Conservation (phyloP, 2,888 invertebrate species). For the Leistus spinibarbis region DNA sequence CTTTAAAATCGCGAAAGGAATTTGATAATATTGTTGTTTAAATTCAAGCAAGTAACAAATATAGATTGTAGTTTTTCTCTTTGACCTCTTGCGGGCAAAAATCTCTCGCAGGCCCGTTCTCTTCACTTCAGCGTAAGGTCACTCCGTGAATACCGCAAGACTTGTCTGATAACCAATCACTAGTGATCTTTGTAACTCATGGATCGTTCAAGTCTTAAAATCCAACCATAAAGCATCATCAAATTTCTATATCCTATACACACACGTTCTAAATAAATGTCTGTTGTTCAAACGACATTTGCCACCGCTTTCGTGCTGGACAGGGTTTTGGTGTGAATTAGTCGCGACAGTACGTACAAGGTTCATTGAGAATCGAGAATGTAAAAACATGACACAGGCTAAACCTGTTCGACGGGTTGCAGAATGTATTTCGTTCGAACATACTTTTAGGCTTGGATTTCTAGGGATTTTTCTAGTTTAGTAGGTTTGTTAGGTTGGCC, state of each 20-base stretch:
- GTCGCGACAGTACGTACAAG: not conserved
- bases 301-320: not conserved
- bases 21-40: not conserved
- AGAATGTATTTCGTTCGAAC: slow-evolving; percentile 42
- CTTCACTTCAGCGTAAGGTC: not conserved
- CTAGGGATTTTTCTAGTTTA: not conserved
- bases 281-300: too few relatives aligned
- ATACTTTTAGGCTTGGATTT: not conserved
- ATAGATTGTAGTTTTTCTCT: not conserved
- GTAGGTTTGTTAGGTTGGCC: not conserved
- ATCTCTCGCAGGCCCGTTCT: not conserved
- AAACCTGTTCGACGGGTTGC: slow-evolving; percentile 47
- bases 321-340: slow-evolving; percentile 6
- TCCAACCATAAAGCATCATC: too few relatives aligned
- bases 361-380: slow-evolving; percentile 3
- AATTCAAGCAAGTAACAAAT: not conserved
- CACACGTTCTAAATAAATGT: too few relatives aligned
- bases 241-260: too few relatives aligned
- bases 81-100: not conserved
- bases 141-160: not conserved
- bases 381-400: slow-evolving; percentile 34
- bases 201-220: too few relatives aligned
- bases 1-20: not conserved
- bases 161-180: not conserved
- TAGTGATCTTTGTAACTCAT: not conserved